Evolutionary conservation across 2,797 vertebrate species (phyloP).

Genomic region (Cryptoblepharus egeriae): DNA sequence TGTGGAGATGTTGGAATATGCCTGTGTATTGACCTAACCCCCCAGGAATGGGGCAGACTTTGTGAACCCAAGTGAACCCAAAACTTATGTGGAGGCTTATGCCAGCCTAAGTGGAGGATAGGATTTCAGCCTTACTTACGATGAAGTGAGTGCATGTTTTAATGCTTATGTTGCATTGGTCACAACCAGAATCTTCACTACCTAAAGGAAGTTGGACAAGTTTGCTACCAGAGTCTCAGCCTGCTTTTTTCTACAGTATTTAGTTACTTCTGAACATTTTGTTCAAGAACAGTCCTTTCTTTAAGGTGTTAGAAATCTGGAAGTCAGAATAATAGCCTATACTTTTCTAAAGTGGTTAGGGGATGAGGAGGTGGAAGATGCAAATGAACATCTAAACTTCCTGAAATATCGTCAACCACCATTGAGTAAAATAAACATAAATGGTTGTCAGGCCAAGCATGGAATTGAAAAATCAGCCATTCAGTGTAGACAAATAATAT

Average conservation of each 20-base stretch:
- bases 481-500: slow-evolving; percentile 3
- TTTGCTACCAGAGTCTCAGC: no score
- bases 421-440: slow-evolving; percentile 27
- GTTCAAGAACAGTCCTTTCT: background rate
- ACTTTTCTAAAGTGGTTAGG: background rate
- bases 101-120: no score
- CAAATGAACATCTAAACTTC: background rate
- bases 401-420: background rate
- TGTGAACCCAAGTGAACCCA: no score
- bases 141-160: background rate
- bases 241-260: no score
- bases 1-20: no score
- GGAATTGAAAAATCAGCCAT: slow-evolving; percentile 35
- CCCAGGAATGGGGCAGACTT: no score
- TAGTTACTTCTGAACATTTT: background rate
- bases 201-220: no score
- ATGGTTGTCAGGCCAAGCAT: background rate
- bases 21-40: no score
- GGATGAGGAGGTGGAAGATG: background rate
- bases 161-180: background rate
- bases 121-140: no score
- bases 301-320: background rate
- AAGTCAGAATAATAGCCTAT: background rate
- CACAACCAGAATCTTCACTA: background rate
- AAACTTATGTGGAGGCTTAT: no score